These are phyloP conservation scores for Pardalotus punctatus DNA, from an alignment of 2,113 vertebrate species.

Conservation along the genomic window DNA sequence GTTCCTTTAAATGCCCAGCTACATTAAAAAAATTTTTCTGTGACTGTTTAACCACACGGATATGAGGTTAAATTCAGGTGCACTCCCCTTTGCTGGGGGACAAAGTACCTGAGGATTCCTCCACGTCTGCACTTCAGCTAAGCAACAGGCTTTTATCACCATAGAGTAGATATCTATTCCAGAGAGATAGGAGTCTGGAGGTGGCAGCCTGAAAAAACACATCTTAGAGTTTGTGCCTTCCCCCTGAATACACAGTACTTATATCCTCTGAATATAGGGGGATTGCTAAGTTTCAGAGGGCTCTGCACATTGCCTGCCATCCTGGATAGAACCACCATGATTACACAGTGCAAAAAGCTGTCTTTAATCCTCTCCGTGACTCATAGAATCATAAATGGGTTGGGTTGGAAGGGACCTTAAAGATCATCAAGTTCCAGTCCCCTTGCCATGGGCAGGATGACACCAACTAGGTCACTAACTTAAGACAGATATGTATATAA, in stretches of 20 bases:
- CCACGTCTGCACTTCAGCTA: not conserved
- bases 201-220: not conserved
- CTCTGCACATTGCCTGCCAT: not conserved
- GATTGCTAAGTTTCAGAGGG: not conserved
- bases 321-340: not conserved
- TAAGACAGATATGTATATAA: not conserved
- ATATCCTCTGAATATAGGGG: not conserved
- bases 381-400: not conserved
- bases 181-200: not conserved
- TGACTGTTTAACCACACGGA: accelerated
- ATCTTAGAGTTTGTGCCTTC: not conserved
- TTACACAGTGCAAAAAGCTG: not conserved
- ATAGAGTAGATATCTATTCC: accelerated
- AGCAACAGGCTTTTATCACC: not conserved
- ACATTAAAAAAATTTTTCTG: not conserved
- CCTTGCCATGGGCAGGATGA: not conserved
- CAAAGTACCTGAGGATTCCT: not conserved
- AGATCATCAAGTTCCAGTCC: not conserved
- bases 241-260: accelerated
- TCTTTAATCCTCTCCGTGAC: not conserved
- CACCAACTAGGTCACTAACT: not conserved
- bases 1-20: not conserved
- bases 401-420: not conserved
- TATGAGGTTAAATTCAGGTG: not conserved
- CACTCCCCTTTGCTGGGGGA: not conserved